Conservation (phyloP, 2,797 vertebrate species). For the Leucoraja ocellata region DNA sequence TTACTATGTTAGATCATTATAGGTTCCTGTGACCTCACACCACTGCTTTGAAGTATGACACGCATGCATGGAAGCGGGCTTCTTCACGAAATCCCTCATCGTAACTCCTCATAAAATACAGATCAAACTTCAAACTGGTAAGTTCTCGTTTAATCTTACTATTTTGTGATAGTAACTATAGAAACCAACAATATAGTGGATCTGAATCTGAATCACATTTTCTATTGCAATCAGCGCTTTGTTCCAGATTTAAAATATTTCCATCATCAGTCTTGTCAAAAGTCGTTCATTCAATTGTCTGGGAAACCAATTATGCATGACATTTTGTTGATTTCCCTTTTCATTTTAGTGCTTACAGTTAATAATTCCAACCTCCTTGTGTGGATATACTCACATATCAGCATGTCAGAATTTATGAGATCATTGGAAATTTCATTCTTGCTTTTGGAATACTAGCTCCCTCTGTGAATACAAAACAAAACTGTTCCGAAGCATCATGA, state of each 20-base stretch:
- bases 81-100: too few species aligned
- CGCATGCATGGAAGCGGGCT: too few species aligned
- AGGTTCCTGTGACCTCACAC: too few species aligned
- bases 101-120: too few species aligned
- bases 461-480: background rate
- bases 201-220: slow-evolving; percentile 9
- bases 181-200: slow-evolving; percentile 14
- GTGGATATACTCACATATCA: background rate
- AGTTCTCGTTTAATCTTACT: too few species aligned
- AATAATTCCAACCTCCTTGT: background rate
- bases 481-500: background rate
- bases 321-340: slow-evolving; percentile 7
- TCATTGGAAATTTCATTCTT: background rate
- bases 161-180: background rate
- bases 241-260: slow-evolving; percentile 27
- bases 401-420: background rate
- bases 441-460: background rate
- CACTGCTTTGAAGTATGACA: too few species aligned
- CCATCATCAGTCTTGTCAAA: slow-evolving; percentile 18
- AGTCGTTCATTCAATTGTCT: background rate
- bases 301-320: background rate
- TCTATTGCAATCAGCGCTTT: slow-evolving; percentile 15
- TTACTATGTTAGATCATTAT: too few species aligned
- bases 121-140: too few species aligned
- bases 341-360: background rate